A percentile compares a stretch with the other conserved stretches of the same genome.
Evolutionary conservation across 1,140 invertebrate genomes (phyloP).

Genomic region (Littorina saxatilis): DNA sequence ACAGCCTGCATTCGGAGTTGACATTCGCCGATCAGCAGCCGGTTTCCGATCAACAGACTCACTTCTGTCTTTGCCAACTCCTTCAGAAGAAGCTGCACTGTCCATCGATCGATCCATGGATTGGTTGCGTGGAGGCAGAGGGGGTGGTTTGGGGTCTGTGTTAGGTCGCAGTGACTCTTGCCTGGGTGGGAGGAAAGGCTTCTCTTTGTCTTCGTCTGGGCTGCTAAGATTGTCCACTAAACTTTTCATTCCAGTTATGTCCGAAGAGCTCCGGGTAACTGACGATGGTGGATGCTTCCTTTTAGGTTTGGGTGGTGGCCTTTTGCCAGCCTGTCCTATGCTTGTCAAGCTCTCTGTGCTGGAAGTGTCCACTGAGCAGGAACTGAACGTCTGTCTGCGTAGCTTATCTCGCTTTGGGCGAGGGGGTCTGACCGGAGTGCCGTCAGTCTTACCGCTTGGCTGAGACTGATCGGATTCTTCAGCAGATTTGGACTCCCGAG

Average conservation of each 20-base stretch:
- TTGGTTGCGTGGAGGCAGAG: constrained; percentile 50
- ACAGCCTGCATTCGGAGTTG: background rate
- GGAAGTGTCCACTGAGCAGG: constrained; percentile 36
- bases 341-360: constrained; percentile 44
- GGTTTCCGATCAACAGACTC: background rate
- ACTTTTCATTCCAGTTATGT: constrained; percentile 49
- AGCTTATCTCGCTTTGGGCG: constrained; percentile 48
- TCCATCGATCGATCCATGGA: constrained; percentile 26
- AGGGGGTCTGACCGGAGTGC: constrained; percentile 50
- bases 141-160: constrained; percentile 38
- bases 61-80: background rate
- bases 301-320: constrained; percentile 60
- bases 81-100: background rate
- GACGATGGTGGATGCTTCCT: constrained; percentile 44
- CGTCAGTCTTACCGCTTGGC: constrained; percentile 6
- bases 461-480: constrained; percentile 5
- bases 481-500: background rate
- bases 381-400: constrained; percentile 25
- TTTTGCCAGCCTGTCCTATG: constrained; percentile 37
- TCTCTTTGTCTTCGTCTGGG: constrained; percentile 28
- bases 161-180: constrained; percentile 43
- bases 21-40: background rate
- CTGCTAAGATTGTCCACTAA: constrained; percentile 30
- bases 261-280: constrained; percentile 51
- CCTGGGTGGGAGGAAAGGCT: constrained; percentile 45